These are phyloP conservation scores for Arothron firmamentum DNA, from an alignment of 2,113 vertebrate genomes.

Conservation along the genomic window DNA sequence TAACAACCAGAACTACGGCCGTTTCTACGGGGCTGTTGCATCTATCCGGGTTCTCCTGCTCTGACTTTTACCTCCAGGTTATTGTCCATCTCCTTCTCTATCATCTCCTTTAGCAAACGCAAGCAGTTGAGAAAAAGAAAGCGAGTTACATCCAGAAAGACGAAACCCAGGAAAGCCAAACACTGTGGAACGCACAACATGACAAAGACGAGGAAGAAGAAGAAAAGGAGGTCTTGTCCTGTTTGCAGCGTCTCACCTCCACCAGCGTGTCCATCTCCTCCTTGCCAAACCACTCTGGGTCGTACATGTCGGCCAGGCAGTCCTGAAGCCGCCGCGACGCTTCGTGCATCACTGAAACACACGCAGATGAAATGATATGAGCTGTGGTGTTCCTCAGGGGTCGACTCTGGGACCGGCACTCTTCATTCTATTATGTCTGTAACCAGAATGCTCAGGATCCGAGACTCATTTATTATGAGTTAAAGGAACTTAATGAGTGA, in stretches of 20 bases:
- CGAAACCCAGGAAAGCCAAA: background rate
- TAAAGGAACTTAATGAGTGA: background rate
- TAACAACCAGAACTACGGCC: too few species aligned
- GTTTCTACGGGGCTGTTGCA: too few species aligned
- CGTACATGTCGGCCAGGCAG: slow-evolving; percentile 94
- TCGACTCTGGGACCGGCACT: background rate
- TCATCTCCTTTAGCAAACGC: slow-evolving; percentile 71
- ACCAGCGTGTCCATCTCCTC: slow-evolving; percentile 85
- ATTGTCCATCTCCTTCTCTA: slow-evolving; percentile 75
- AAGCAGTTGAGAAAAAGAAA: slow-evolving; percentile 46
- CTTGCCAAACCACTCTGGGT: slow-evolving; percentile 94
- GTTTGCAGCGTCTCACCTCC: slow-evolving; percentile 76
- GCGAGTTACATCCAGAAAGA: slow-evolving; percentile 8
- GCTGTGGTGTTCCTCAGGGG: too few species aligned
- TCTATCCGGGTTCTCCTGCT: background rate
- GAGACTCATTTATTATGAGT: too few species aligned
- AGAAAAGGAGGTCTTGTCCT: background rate
- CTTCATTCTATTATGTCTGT: background rate
- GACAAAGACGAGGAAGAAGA: too few species aligned
- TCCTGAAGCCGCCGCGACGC: slow-evolving; percentile 94
- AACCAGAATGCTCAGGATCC: background rate
- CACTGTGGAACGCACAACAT: too few species aligned
- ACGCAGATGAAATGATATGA: background rate
- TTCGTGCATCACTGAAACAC: slow-evolving; percentile 88
- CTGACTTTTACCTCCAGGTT: slow-evolving; percentile 70